phyloP scores from a whole-genome alignment of 2,888 invertebrate genomes.

The Platycnemis pennipes region DNA sequence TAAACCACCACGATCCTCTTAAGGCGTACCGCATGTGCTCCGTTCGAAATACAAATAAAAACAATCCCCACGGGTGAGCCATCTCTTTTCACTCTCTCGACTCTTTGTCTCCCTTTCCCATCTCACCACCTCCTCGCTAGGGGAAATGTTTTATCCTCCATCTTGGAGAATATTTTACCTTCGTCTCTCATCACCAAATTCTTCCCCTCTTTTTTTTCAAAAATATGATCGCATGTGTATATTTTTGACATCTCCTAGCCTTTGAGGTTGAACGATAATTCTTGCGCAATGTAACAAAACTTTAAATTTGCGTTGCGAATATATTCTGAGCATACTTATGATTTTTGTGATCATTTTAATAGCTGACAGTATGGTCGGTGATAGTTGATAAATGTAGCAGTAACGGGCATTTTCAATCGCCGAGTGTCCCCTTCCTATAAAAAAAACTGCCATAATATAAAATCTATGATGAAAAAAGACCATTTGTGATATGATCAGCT shows the following conservation, averaged over 20 bases:
- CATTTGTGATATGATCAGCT: no score
- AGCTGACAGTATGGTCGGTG: no score
- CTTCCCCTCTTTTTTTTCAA: background rate
- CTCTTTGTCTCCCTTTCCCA: background rate
- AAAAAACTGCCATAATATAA: no score
- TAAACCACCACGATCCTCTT: background rate
- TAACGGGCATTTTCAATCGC: no score
- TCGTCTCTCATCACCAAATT: background rate
- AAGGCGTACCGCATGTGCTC: background rate
- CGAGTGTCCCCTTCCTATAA: no score
- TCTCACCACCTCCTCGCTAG: background rate
- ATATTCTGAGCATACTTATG: background rate
- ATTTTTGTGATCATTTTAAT: no score
- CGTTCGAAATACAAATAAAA: background rate
- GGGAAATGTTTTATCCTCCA: background rate
- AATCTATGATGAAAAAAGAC: no score
- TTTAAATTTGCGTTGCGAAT: background rate
- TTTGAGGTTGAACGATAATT: background rate
- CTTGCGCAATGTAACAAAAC: background rate
- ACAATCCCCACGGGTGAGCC: background rate
- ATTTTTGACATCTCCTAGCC: background rate
- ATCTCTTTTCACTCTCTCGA: conserved; percentile 23
- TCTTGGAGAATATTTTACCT: background rate
- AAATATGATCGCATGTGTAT: background rate
- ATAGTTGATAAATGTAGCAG: no score